Percentiles rank a stretch among this genome's conserved stretches.
These are phyloP conservation scores for Bubo bubo DNA, from an alignment of 2,113 vertebrate species.

Conservation along the genomic window DNA sequence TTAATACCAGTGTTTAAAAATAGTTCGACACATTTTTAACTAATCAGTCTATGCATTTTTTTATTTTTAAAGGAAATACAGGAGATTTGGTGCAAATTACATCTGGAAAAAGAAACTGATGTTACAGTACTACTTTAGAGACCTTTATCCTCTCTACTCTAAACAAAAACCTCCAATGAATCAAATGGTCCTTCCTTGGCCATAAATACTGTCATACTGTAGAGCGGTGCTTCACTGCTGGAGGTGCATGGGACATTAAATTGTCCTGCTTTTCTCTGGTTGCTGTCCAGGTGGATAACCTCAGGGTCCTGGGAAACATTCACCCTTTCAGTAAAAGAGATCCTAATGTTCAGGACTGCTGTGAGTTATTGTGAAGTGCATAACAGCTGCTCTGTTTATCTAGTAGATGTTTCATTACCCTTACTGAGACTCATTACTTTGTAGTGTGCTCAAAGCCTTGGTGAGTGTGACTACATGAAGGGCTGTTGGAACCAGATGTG, in stretches of 20 bases:
- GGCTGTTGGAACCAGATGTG: slow-evolving; percentile 38
- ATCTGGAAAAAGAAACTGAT: not conserved
- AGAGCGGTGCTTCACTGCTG: not conserved
- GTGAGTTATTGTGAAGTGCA: not conserved
- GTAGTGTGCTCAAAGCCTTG: not conserved
- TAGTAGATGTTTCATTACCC: not conserved
- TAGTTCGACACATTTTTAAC: not conserved
- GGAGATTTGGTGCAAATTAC: not conserved
- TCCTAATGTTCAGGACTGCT: slow-evolving; percentile 1
- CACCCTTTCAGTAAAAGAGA: not conserved
- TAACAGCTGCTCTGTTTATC: slow-evolving; percentile 47
- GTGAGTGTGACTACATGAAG: slow-evolving; percentile 12
- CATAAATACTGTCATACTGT: slow-evolving; percentile 4
- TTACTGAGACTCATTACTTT: not conserved
- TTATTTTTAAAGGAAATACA: not conserved
- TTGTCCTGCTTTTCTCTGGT: slow-evolving; percentile 9
- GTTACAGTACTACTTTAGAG: not conserved
- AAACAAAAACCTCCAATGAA: not conserved
- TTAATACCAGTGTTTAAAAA: not conserved
- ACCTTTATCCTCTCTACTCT: not conserved
- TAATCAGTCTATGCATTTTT: not conserved
- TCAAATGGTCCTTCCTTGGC: not conserved
- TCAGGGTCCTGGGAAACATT: slow-evolving; percentile 57
- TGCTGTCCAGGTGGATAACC: slow-evolving; percentile 46
- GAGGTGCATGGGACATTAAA: not conserved